A percentile compares a stretch with the other conserved stretches of the same genome.
Conservation (phyloP, 2,888 invertebrate genomes). For the Parthenolecanium corni region DNA sequence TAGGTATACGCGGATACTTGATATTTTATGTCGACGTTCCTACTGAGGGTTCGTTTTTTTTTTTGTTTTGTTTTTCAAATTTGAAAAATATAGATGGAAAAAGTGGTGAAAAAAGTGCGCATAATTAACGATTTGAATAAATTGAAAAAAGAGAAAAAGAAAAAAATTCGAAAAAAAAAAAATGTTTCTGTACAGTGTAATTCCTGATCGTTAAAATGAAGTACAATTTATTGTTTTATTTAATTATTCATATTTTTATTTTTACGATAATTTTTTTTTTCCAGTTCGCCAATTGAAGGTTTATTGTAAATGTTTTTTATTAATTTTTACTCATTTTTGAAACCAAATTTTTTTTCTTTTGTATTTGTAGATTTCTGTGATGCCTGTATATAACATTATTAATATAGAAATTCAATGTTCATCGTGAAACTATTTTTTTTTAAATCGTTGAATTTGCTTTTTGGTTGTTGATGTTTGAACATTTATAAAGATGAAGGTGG, state of each 20-base stretch:
- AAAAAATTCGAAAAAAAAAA: too few relatives aligned
- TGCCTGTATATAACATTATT: neutral
- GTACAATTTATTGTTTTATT: conserved; percentile 7
- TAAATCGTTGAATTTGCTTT: too few relatives aligned
- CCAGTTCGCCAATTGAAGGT: conserved; percentile 3
- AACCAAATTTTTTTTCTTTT: conserved; percentile 19
- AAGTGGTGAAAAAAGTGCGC: too few relatives aligned
- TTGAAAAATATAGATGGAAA: too few relatives aligned
- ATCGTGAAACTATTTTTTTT: neutral
- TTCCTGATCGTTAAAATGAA: neutral
- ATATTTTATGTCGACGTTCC: neutral
- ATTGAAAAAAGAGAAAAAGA: too few relatives aligned
- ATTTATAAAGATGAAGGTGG: too few relatives aligned
- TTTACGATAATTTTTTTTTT: conserved; percentile 1
- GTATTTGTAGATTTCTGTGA: conserved; percentile 20
- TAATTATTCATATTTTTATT: neutral
- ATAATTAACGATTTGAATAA: too few relatives aligned
- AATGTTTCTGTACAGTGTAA: conserved; percentile 1
- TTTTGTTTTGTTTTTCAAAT: neutral
- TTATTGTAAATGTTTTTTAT: conserved; percentile 22
- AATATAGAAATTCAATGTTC: conserved; percentile 23
- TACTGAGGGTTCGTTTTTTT: neutral
- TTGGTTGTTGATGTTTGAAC: too few relatives aligned
- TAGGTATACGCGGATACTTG: neutral
- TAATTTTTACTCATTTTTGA: conserved; percentile 25